Evolutionary conservation across 2,797 vertebrate species (phyloP).

Genomic region (Malurus splendens): DNA sequence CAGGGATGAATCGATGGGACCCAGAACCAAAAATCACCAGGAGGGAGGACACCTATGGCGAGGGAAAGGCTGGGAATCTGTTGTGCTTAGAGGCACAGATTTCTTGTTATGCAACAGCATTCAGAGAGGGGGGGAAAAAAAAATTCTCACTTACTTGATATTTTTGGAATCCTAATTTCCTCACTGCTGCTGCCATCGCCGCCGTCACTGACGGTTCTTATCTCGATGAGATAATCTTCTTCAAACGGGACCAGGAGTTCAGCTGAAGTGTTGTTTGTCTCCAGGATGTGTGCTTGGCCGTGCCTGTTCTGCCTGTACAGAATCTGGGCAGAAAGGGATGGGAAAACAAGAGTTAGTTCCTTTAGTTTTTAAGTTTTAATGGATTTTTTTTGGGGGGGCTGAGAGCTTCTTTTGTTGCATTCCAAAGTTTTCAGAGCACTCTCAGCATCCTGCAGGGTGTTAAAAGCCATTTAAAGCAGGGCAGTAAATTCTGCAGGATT

Average conservation of each 20-base stretch:
- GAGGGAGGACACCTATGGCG: neutral
- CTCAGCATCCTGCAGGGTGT: neutral
- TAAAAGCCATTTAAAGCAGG: neutral
- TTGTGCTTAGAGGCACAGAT: neutral
- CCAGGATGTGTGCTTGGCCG: constrained; percentile 74
- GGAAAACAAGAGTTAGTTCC: neutral
- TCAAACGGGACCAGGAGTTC: constrained; percentile 82
- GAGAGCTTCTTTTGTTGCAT: neutral
- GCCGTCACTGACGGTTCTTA: constrained; percentile 83
- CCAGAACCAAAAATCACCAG: neutral
- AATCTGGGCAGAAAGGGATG: constrained; percentile 70
- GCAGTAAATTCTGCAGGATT: neutral
- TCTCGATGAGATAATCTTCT: constrained; percentile 87
- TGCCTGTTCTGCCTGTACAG: constrained; percentile 85
- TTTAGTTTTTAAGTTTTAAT: neutral
- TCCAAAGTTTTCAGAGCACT: neutral
- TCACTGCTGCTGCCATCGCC: constrained; percentile 87
- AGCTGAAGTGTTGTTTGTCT: constrained; percentile 86
- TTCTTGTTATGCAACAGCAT: neutral
- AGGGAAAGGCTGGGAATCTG: neutral
- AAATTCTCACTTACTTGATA: constrained; percentile 80
- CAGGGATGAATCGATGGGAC: neutral
- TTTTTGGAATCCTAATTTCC: constrained; percentile 86
- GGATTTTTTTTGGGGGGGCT: accelerated
- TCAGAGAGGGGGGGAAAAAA: neutral